Conservation (phyloP, 2,113 vertebrate species). For the Sciurus niger region DNA sequence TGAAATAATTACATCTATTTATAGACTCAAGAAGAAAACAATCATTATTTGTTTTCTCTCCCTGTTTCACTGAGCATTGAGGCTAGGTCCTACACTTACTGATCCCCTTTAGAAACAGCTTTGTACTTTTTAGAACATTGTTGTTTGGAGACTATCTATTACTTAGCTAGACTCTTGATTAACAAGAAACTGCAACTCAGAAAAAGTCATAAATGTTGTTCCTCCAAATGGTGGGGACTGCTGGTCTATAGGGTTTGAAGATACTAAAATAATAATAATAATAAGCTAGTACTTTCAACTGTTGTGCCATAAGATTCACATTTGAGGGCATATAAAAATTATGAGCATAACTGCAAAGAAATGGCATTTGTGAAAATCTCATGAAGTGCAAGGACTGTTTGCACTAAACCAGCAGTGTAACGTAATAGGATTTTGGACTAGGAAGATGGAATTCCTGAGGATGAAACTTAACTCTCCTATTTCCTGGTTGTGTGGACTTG, state of each 20-base stretch:
- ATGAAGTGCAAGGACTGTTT: not conserved
- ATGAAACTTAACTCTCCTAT: not conserved
- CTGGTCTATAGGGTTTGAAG: not conserved
- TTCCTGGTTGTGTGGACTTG: not conserved
- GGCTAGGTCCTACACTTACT: not conserved
- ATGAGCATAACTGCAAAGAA: not conserved
- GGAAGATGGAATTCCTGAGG: not conserved
- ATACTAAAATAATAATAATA: not conserved
- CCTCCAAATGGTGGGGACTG: not conserved
- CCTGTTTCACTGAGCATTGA: not conserved
- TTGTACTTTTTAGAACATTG: not conserved
- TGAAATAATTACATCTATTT: not conserved
- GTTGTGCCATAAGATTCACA: not conserved
- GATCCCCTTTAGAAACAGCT: not conserved
- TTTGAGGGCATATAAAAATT: not conserved
- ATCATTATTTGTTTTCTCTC: not conserved
- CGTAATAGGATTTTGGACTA: not conserved
- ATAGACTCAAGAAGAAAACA: not conserved
- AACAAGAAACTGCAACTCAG: not conserved
- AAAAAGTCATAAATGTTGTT: not conserved
- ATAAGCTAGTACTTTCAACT: not conserved
- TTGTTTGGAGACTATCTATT: constrained; percentile 17
- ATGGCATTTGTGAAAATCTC: not conserved
- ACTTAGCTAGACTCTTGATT: not conserved
- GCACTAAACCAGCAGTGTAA: not conserved